Base-by-base conservation (phyloP, 1,140 invertebrate genomes). In the Drosophila lowei region DNA sequence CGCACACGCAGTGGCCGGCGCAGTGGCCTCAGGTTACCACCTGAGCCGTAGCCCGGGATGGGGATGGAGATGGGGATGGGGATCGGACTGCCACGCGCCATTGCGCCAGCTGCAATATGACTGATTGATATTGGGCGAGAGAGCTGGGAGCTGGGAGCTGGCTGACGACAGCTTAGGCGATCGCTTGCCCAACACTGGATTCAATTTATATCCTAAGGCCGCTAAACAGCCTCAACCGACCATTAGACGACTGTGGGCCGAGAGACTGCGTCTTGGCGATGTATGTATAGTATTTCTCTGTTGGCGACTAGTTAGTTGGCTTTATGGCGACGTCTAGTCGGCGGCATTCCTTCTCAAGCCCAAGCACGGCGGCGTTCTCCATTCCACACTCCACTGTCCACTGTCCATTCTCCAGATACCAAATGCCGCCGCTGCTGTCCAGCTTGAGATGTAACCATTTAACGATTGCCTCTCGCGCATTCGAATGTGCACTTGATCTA, bases 401-500 rank as follows among this genome's bases (percentile, higher is more conserved):
- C 30, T 30, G 28, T 30, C 16, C 13, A 23, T 25, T 9, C 8
- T 3, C 13, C 15, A 49, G 46, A 23, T 25, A 23, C 11, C 42
- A 54, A 77, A 64, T 77, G 59, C 34, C 38, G 59, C 34, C 38
- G 60, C 61, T 54, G 54, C 42, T 66, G 79, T 72, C 79, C 79
- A 59, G 60, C 38, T 58, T 50, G 70, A 86, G 83, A 86, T 86
- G 81, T 81, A 86, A 77, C 77, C 73, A 86, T 85, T 85, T 81
- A 81, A 79, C 83, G 68, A 61, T 63, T 59, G 58, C 70, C 65
- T 64, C 56, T 70, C 65, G 75, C 78, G 71, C 78, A 76, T 72
- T 84, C 79, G 75, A 55, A 77, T 86, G 34, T 38, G 83, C 83
- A 88, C 83, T 88, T 88, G 83, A 88, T 88, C 83, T 88, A 88